Evolutionary conservation across 2,113 vertebrate genomes (phyloP).

Genomic region (cat (Felis catus)): DNA sequence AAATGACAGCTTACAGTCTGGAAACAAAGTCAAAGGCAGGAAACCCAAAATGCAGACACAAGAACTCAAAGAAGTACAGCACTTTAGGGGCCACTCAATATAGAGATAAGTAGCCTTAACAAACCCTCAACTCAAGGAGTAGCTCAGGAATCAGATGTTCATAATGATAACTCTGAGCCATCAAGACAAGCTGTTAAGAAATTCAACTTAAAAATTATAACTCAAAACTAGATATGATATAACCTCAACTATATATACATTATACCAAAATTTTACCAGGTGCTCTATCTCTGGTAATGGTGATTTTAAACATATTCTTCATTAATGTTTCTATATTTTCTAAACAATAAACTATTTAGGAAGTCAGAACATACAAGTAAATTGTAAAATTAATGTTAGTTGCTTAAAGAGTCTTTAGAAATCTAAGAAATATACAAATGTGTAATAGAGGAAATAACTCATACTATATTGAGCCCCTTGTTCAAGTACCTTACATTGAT

Average conservation of each 20-base stretch:
- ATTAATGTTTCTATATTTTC: not conserved
- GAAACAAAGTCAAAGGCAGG: constrained; percentile 32
- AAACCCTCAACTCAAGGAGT: constrained; percentile 15
- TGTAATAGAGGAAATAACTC: not conserved
- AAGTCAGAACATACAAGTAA: constrained; percentile 37
- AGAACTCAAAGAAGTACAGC: constrained; percentile 1
- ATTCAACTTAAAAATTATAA: constrained; percentile 16
- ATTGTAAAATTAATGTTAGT: constrained; percentile 24
- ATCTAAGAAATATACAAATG: not conserved
- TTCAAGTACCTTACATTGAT: constrained; percentile 61
- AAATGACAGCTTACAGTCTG: not conserved
- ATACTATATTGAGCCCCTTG: constrained; percentile 61
- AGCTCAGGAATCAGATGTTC: constrained; percentile 7
- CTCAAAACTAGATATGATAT: not conserved
- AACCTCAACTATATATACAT: not conserved
- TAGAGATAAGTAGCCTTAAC: not conserved
- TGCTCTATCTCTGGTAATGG: not conserved
- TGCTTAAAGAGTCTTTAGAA: constrained; percentile 34
- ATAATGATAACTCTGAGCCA: not conserved
- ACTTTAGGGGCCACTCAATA: not conserved
- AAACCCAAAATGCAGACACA: constrained; percentile 37
- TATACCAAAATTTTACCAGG: not conserved
- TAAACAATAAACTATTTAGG: not conserved
- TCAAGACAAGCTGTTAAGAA: constrained; percentile 3
- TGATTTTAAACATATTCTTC: not conserved